These are phyloP conservation scores for Aleiodes sp. DNA, from an alignment of 1,140 invertebrate species.

Conservation along the genomic window DNA sequence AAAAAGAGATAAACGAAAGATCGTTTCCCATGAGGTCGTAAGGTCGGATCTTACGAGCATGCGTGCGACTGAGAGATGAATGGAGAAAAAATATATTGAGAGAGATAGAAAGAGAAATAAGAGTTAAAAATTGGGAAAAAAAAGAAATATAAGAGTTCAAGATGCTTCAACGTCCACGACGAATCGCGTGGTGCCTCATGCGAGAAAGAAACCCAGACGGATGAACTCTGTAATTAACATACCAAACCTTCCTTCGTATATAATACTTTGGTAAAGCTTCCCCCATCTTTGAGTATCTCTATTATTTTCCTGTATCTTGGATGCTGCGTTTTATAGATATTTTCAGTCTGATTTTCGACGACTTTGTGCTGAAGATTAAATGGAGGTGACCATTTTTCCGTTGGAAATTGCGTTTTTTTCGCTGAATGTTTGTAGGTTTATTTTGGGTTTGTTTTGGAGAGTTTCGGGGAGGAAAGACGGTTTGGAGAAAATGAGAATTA, in stretches of 20 bases:
- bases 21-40: slow-evolving; percentile 41
- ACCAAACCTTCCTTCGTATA: slow-evolving; percentile 52
- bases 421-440: neutral
- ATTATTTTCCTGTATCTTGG: no score
- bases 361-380: no score
- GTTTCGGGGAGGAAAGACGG: neutral
- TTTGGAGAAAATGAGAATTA: neutral
- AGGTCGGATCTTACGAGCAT: slow-evolving; percentile 33
- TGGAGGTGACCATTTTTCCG: no score
- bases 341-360: no score
- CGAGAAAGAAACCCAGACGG: slow-evolving; percentile 43
- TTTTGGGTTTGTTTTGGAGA: no score
- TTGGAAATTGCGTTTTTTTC: neutral
- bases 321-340: no score
- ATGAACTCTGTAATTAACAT: slow-evolving; percentile 64
- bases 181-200: slow-evolving; percentile 29
- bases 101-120: neutral
- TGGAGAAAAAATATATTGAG: neutral
- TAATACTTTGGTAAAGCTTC: neutral
- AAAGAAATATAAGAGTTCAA: neutral
- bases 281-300: neutral
- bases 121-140: slow-evolving; percentile 11
- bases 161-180: slow-evolving; percentile 36
- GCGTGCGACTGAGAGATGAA: slow-evolving; percentile 29
- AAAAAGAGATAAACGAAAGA: slow-evolving; percentile 28